phyloP scores from a whole-genome alignment of 2,888 invertebrate species.

The Hirtodrosophila alboralis region DNA sequence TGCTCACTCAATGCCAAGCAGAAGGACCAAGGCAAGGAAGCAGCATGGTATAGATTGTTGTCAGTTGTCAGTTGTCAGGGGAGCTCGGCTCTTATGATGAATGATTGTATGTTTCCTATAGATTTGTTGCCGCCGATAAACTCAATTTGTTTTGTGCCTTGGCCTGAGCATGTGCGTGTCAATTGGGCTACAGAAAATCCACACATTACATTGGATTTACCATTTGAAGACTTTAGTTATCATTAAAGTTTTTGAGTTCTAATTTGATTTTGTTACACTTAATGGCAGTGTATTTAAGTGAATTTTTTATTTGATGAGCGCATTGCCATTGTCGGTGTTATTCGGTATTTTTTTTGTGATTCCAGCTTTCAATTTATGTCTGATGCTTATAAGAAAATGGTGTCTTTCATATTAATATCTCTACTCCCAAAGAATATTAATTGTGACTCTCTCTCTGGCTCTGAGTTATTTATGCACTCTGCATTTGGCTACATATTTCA shows the following conservation, averaged over 20 bases:
- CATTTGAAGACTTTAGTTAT: conserved; percentile 39
- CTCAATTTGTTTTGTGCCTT: conserved; percentile 66
- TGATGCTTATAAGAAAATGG: background rate
- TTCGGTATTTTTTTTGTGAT: conserved; percentile 11
- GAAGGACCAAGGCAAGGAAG: background rate
- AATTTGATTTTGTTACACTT: conserved; percentile 35
- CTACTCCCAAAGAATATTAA: background rate
- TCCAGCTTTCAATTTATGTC: conserved; percentile 33
- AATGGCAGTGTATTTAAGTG: conserved; percentile 28
- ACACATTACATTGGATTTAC: conserved; percentile 43
- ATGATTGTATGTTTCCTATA: conserved; percentile 64
- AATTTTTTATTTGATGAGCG: conserved; percentile 28
- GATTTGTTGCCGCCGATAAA: conserved; percentile 69
- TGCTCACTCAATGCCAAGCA: conserved; percentile 43
- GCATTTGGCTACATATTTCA: too few species aligned
- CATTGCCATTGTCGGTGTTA: background rate
- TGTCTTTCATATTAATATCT: background rate
- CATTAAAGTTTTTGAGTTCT: conserved; percentile 54
- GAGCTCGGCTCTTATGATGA: conserved; percentile 61
- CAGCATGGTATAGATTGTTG: conserved; percentile 23
- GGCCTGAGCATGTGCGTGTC: conserved; percentile 10
- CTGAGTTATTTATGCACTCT: too few species aligned
- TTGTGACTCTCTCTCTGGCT: too few species aligned
- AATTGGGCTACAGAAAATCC: conserved; percentile 18
- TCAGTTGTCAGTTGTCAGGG: too few species aligned